Conservation (phyloP, 2,113 vertebrate species). For the Calonectris borealis region DNA sequence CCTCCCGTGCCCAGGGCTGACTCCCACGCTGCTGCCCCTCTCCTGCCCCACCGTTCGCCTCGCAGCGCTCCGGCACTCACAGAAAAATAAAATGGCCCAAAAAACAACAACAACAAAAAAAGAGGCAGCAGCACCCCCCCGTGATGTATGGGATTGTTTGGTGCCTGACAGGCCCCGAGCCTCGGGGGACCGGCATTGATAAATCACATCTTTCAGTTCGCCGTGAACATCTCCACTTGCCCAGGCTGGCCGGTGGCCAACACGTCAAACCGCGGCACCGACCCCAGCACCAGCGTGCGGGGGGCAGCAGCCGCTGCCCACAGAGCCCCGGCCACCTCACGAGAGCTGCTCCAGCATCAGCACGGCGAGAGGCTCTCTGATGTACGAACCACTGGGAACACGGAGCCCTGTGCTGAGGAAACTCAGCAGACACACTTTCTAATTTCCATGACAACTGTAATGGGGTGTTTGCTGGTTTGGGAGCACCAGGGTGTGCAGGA, state of each 20-base stretch:
- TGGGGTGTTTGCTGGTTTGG: neutral
- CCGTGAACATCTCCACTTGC: neutral
- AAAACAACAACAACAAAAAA: no score
- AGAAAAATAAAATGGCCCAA: neutral
- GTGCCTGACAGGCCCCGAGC: conserved; percentile 24
- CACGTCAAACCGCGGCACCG: rapidly evolving
- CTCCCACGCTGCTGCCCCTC: neutral
- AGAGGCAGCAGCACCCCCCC: neutral
- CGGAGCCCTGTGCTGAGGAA: neutral
- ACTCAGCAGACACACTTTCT: neutral
- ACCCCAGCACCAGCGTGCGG: rapidly evolving
- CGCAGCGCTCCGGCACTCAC: rapidly evolving
- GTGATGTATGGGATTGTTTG: conserved; percentile 25
- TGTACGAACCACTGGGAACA: neutral
- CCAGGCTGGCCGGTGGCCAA: neutral
- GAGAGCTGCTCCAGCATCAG: neutral
- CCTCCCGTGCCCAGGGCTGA: neutral
- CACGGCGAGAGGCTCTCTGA: neutral
- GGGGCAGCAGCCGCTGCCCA: neutral
- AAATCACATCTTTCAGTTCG: conserved; percentile 63
- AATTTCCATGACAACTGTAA: neutral
- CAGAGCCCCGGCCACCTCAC: neutral
- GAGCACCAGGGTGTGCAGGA: neutral
- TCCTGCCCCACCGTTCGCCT: neutral
- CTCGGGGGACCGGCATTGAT: conserved; percentile 54